A percentile compares a stretch with the other conserved stretches of the same genome.
phyloP scores from a whole-genome alignment of 2,888 invertebrate species.

The Pedicia rivosa region DNA sequence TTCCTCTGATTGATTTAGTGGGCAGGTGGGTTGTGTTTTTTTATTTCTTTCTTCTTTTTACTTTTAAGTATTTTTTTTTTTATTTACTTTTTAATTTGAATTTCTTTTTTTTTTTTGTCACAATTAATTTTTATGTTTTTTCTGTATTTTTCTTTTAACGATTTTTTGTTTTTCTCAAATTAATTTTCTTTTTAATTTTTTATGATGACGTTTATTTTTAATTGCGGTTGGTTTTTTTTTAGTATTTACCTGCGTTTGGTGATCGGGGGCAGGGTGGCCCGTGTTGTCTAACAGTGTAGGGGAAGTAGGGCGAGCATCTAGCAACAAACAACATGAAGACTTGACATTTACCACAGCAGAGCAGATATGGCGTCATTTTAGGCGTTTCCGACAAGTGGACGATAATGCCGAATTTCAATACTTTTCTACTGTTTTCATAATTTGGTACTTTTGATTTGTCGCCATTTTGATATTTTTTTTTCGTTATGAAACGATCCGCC shows the following conservation, averaged over 20 bases:
- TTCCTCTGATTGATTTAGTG: too few species aligned
- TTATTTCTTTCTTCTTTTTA: not conserved
- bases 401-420: slow-evolving; percentile 1
- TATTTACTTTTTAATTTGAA: not conserved
- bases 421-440: too few species aligned
- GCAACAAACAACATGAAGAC: slow-evolving; percentile 73
- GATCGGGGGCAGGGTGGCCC: slow-evolving; percentile 59
- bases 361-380: slow-evolving; percentile 16
- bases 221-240: slow-evolving; percentile 4
- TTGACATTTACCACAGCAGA: slow-evolving; percentile 35
- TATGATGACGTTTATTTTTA: not conserved
- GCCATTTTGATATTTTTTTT: too few species aligned
- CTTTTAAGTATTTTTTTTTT: slow-evolving; percentile 3
- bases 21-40: slow-evolving; percentile 5
- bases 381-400: slow-evolving; percentile 4
- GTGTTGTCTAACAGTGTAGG: slow-evolving; percentile 78
- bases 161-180: not conserved
- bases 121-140: too few species aligned
- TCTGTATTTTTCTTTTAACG: not conserved
- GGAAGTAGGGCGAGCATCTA: slow-evolving; percentile 85
- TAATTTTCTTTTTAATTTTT: slow-evolving; percentile 2
- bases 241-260: slow-evolving; percentile 50
- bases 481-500: too few species aligned
- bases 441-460: too few species aligned
- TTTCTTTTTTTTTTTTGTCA: not conserved